These are phyloP conservation scores for Dinocampus coccinellae DNA, from an alignment of 2,888 invertebrate species.

Conservation along the genomic window DNA sequence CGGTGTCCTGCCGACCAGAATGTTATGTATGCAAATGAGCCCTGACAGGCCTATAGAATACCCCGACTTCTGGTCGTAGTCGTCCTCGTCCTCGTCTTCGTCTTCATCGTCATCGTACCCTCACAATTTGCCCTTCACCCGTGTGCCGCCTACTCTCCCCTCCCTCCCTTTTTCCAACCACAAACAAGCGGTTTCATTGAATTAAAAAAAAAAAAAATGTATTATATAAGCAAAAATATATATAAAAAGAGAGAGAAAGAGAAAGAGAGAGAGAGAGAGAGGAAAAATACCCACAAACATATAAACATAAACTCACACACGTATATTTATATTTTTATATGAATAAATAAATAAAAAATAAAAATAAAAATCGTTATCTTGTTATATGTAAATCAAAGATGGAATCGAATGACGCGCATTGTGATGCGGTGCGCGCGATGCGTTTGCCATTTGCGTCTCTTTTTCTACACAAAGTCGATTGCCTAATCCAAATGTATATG, in stretches of 20 bases:
- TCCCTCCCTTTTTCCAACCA: not conserved
- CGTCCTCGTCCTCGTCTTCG: conserved; percentile 31
- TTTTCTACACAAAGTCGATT: conserved; percentile 30
- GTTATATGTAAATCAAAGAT: conserved; percentile 66
- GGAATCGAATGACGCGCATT: conserved; percentile 47
- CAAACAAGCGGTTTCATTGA: conserved; percentile 44
- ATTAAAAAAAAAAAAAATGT: conserved; percentile 56
- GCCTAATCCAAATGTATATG: conserved; percentile 32
- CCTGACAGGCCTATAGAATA: conserved; percentile 64
- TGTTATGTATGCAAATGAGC: conserved; percentile 69
- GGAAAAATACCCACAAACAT: too few species aligned
- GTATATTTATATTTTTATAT: not conserved
- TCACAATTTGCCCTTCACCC: conserved; percentile 49
- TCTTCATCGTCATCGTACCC: too few species aligned
- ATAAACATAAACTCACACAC: too few species aligned
- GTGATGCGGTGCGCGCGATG: conserved; percentile 49
- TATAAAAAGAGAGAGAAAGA: conserved; percentile 46
- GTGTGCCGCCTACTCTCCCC: conserved; percentile 15
- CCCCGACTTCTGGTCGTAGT: conserved; percentile 40
- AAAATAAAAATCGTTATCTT: conserved; percentile 59
- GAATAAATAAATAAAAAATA: too few species aligned
- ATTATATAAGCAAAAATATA: conserved; percentile 61
- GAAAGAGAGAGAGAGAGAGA: too few species aligned
- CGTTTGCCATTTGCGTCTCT: conserved; percentile 20
- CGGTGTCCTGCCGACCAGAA: conserved; percentile 68